These are phyloP conservation scores for Galerucella calmariensis DNA, from an alignment of 2,888 invertebrate genomes.

Conservation along the genomic window DNA sequence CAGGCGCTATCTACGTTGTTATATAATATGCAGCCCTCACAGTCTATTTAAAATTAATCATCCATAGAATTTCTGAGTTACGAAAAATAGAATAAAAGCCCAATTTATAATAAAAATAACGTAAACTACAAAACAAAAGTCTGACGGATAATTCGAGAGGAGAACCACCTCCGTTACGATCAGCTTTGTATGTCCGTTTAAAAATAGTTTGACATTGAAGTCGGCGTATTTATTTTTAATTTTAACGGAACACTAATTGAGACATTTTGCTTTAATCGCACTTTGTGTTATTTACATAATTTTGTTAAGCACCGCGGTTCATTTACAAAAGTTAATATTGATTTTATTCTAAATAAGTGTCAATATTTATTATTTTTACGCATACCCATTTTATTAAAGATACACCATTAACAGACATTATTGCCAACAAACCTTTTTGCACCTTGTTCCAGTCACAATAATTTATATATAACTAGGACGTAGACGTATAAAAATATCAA, in stretches of 20 bases:
- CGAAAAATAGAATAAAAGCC: too few relatives aligned
- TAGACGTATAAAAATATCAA: too few relatives aligned
- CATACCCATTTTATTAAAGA: background rate
- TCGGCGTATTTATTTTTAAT: slow-evolving; percentile 37
- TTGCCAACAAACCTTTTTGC: background rate
- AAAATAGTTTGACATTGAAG: slow-evolving; percentile 42
- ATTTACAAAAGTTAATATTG: slow-evolving; percentile 18
- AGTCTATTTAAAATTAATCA: too few relatives aligned
- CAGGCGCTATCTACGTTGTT: too few relatives aligned
- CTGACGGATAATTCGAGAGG: background rate
- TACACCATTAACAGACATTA: background rate
- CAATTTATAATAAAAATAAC: background rate
- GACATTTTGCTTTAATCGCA: slow-evolving; percentile 27
- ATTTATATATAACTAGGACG: too few relatives aligned
- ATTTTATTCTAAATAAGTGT: slow-evolving; percentile 9
- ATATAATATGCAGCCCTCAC: too few relatives aligned
- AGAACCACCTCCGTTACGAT: slow-evolving; percentile 27
- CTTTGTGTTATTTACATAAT: slow-evolving; percentile 35
- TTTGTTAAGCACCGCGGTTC: slow-evolving; percentile 11
- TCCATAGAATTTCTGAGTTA: too few relatives aligned
- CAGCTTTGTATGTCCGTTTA: slow-evolving; percentile 28
- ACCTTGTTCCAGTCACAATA: background rate
- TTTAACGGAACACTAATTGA: slow-evolving; percentile 30
- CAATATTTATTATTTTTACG: slow-evolving; percentile 10
- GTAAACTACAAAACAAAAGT: background rate